Evolutionary conservation across 1,140 invertebrate species (phyloP).

Genomic region (Drosophila auraria): DNA sequence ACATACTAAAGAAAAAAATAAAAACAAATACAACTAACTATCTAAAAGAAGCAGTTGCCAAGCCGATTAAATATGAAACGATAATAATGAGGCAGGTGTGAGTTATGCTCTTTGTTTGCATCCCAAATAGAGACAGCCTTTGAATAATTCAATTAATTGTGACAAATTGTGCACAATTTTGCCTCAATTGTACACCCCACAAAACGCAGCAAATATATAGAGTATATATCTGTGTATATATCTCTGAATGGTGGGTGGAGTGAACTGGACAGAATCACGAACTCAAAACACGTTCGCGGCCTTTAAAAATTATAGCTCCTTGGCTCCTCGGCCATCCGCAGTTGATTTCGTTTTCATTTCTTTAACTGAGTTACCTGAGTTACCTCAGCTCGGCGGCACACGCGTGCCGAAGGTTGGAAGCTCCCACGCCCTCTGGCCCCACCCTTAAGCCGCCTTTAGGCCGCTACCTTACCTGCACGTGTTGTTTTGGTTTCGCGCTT

Average conservation of each 20-base stretch:
- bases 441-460: background rate
- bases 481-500: slow-evolving; percentile 45
- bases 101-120: background rate
- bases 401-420: slow-evolving; percentile 61
- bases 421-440: slow-evolving; percentile 36
- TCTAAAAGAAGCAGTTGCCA: slow-evolving; percentile 26
- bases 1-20: background rate
- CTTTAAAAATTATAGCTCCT: slow-evolving; percentile 51
- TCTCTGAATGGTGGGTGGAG: slow-evolving; percentile 1
- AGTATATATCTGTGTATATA: background rate
- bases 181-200: slow-evolving; percentile 25
- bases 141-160: slow-evolving; percentile 46
- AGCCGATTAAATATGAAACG: slow-evolving; percentile 44
- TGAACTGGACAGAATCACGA: slow-evolving; percentile 42
- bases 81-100: slow-evolving; percentile 44
- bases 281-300: slow-evolving; percentile 67
- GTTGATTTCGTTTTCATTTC: slow-evolving; percentile 52
- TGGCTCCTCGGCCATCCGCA: slow-evolving; percentile 17
- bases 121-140: slow-evolving; percentile 3
- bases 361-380: slow-evolving; percentile 12
- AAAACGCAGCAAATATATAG: background rate
- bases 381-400: slow-evolving; percentile 26
- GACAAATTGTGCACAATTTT: slow-evolving; percentile 42
- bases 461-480: slow-evolving; percentile 23
- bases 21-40: slow-evolving; percentile 22